Evolutionary conservation across 2,888 invertebrate genomes (phyloP).

Genomic region (Bibio marci): DNA sequence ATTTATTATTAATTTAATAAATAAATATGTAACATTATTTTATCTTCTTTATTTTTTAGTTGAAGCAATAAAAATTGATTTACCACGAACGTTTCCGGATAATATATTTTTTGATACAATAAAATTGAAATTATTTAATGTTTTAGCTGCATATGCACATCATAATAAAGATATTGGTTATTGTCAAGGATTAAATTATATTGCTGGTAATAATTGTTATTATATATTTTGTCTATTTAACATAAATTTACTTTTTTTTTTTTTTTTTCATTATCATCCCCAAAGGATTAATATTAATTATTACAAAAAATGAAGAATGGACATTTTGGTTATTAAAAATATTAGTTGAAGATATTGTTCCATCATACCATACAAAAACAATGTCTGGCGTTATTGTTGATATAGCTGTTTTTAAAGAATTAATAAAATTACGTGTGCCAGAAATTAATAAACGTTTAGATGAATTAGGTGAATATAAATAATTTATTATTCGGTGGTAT

Average conservation of each 20-base stretch:
- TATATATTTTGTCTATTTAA: not conserved
- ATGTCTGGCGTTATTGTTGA: conserved; percentile 83
- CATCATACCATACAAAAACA: conserved; percentile 75
- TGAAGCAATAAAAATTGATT: conserved; percentile 73
- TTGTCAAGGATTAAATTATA: conserved; percentile 90
- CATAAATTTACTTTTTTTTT: not conserved
- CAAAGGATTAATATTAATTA: conserved; percentile 58
- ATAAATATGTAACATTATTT: no score
- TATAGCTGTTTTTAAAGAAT: conserved; percentile 74
- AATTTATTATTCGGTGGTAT: no score
- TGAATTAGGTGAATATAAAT: conserved; percentile 41
- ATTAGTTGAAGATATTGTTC: conserved; percentile 71
- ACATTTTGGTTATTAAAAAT: conserved; percentile 86
- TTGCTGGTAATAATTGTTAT: conserved; percentile 40
- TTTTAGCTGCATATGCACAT: conserved; percentile 76
- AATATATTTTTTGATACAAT: conserved; percentile 75
- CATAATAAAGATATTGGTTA: conserved; percentile 78
- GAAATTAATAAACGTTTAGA: conserved; percentile 66
- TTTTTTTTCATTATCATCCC: not conserved
- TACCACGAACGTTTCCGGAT: conserved; percentile 88
- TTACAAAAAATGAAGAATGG: conserved; percentile 77
- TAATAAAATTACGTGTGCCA: conserved; percentile 68
- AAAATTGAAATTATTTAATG: conserved; percentile 60
- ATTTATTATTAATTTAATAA: not conserved
- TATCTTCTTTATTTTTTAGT: conserved; percentile 30